Evolutionary conservation across 1,140 invertebrate species (phyloP).

Genomic region (Pseudoatta argentina): DNA sequence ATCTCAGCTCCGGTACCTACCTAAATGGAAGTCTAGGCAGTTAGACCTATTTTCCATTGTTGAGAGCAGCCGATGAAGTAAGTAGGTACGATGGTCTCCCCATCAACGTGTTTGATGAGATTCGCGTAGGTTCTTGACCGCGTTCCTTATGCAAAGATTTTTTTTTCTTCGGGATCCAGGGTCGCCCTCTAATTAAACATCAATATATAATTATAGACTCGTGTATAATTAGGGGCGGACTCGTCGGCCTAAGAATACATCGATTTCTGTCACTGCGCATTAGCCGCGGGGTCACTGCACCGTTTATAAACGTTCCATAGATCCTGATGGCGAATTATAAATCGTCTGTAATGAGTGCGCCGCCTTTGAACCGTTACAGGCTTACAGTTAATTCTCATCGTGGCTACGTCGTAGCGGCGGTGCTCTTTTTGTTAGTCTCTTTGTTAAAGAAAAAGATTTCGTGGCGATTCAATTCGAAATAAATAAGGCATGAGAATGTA

Average conservation of each 20-base stretch:
- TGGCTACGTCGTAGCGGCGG: slow-evolving; percentile 5
- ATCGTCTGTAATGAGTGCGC: slow-evolving; percentile 59
- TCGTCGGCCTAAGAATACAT: slow-evolving; percentile 46
- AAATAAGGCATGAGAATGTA: not conserved
- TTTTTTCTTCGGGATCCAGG: slow-evolving; percentile 16
- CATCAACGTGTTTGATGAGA: slow-evolving; percentile 23
- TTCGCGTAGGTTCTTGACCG: slow-evolving; percentile 46
- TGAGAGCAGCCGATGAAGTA: not conserved
- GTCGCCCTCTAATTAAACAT: slow-evolving; percentile 45
- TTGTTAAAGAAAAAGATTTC: not conserved
- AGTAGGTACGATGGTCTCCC: not conserved
- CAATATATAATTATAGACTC: slow-evolving; percentile 52
- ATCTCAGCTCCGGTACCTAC: slow-evolving; percentile 12
- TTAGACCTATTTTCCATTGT: slow-evolving; percentile 56
- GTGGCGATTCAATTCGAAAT: slow-evolving; percentile 16
- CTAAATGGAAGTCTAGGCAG: slow-evolving; percentile 1
- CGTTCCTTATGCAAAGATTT: slow-evolving; percentile 39
- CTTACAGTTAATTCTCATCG: slow-evolving; percentile 51
- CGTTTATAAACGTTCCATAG: slow-evolving; percentile 50
- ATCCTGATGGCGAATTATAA: slow-evolving; percentile 58
- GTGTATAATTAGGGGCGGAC: slow-evolving; percentile 50
- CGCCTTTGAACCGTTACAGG: slow-evolving; percentile 46
- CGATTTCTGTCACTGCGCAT: slow-evolving; percentile 57
- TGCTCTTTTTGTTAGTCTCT: slow-evolving; percentile 21
- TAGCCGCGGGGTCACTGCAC: slow-evolving; percentile 49